phyloP scores from a whole-genome alignment of 2,113 vertebrate genomes.

The Rhynchomys soricoides region DNA sequence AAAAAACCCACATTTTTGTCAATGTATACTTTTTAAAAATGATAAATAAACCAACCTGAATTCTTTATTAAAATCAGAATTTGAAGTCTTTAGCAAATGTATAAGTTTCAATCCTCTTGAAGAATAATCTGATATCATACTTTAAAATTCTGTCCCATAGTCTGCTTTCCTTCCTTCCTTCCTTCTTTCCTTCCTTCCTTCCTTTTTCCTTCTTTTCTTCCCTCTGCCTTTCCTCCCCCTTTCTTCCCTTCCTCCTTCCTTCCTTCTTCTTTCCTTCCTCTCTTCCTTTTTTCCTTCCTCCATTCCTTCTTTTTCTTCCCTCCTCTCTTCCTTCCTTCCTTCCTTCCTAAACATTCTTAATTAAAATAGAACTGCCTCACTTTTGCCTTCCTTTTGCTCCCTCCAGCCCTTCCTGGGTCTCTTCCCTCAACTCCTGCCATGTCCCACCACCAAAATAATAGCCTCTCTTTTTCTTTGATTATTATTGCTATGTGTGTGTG shows the following conservation, averaged over 20 bases:
- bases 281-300: too few relatives aligned
- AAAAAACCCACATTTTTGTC: neutral
- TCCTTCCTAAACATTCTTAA: neutral
- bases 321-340: too few relatives aligned
- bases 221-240: too few relatives aligned
- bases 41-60: neutral
- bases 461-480: neutral
- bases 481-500: too few relatives aligned
- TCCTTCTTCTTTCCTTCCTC: neutral
- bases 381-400: neutral
- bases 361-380: neutral
- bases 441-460: neutral
- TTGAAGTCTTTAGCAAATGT: neutral
- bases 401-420: neutral
- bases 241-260: too few relatives aligned
- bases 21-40: neutral
- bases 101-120: too few relatives aligned
- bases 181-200: too few relatives aligned
- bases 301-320: too few relatives aligned
- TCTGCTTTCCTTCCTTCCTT: too few relatives aligned
- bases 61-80: neutral
- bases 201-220: too few relatives aligned
- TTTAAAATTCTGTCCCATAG: too few relatives aligned
- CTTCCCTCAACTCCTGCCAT: neutral
- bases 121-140: too few relatives aligned